Conservation (phyloP, 2,797 vertebrate species). For the Chrosomus eos region DNA sequence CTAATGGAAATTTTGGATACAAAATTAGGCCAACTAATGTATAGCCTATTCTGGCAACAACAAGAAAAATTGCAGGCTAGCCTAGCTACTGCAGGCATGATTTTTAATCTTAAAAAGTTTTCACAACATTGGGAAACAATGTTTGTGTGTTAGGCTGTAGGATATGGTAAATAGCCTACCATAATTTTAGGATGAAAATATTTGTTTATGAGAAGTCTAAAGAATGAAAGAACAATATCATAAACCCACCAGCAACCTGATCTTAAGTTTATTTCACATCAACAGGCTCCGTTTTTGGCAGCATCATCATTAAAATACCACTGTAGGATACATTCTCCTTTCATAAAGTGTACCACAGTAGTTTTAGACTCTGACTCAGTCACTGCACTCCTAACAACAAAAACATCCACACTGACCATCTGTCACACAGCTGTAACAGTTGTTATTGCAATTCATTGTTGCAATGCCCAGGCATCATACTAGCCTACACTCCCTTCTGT, state of each 20-base stretch:
- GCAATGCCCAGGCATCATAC: background rate
- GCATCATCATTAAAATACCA: background rate
- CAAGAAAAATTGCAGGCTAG: background rate
- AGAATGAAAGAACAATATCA: background rate
- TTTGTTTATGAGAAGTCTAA: background rate
- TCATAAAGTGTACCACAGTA: background rate
- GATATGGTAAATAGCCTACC: background rate
- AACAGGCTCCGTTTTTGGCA: background rate
- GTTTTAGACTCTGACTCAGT: background rate
- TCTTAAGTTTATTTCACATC: background rate
- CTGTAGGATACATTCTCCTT: background rate
- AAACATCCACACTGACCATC: background rate
- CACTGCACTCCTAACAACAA: background rate
- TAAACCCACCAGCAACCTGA: background rate
- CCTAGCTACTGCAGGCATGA: background rate
- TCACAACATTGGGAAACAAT: background rate
- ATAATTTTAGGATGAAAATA: background rate
- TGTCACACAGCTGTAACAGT: constrained; percentile 40
- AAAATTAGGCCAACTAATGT: background rate
- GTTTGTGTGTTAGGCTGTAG: background rate
- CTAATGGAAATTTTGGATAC: background rate
- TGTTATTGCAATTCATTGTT: constrained; percentile 38
- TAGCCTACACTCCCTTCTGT: constrained; percentile 29
- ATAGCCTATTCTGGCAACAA: background rate
- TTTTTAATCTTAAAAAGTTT: background rate